phyloP scores from a whole-genome alignment of 2,797 vertebrate species.

The Lithobates sylvaticus region DNA sequence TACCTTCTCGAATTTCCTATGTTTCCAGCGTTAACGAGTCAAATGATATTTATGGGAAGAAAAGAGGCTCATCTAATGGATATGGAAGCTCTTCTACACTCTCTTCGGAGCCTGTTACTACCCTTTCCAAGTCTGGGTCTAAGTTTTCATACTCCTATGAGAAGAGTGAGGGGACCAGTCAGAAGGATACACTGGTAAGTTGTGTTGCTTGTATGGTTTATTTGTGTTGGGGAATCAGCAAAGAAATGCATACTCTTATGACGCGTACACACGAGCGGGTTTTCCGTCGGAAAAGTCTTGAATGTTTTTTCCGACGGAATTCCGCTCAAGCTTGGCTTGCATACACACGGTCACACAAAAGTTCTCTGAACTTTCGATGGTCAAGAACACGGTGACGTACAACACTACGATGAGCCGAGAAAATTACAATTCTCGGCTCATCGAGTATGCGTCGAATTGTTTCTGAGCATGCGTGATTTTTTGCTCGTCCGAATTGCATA shows the following conservation, averaged over 20 bases:
- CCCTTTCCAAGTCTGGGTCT: constrained; percentile 18
- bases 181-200: constrained; percentile 38
- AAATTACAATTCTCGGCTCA: too few relatives aligned
- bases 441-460: too few relatives aligned
- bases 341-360: too few relatives aligned
- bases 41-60: constrained; percentile 41
- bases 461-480: too few relatives aligned
- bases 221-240: neutral
- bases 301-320: too few relatives aligned
- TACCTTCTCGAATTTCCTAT: constrained; percentile 4
- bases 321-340: too few relatives aligned
- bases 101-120: constrained; percentile 7
- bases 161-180: constrained; percentile 18
- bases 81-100: constrained; percentile 15
- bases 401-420: too few relatives aligned
- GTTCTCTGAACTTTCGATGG: too few relatives aligned
- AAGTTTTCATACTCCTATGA: constrained; percentile 37
- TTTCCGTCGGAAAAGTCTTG: too few relatives aligned
- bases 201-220: neutral
- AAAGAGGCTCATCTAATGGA: constrained; percentile 15
- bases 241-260: neutral
- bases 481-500: too few relatives aligned
- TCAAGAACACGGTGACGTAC: too few relatives aligned
- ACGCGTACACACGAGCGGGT: too few relatives aligned
- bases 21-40: constrained; percentile 16